Conservation (phyloP, 1,140 invertebrate genomes). For the Drosophila eugracilis region DNA sequence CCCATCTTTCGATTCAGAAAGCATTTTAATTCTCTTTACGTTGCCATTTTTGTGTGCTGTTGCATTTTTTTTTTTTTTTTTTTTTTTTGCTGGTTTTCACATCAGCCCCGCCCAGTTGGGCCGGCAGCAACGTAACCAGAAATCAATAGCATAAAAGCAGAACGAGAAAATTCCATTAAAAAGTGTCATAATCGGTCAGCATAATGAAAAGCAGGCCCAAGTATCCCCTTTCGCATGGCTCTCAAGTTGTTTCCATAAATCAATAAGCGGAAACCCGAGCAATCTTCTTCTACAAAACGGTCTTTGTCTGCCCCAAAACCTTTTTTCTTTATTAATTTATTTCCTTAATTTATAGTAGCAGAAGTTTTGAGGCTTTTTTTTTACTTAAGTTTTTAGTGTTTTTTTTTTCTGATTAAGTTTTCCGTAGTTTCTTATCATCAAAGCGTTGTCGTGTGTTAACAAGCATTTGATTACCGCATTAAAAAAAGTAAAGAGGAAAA, state of each 20-base stretch:
- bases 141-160: slow-evolving; percentile 79
- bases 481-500: slow-evolving; percentile 34
- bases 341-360: slow-evolving; percentile 74
- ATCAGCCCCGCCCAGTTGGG: slow-evolving; percentile 3
- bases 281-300: slow-evolving; percentile 23
- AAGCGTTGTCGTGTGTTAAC: slow-evolving; percentile 70
- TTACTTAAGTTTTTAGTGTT: not conserved
- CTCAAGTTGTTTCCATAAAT: slow-evolving; percentile 64
- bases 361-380: slow-evolving; percentile 41
- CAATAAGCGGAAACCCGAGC: slow-evolving; percentile 69
- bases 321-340: slow-evolving; percentile 53
- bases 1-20: slow-evolving; percentile 51
- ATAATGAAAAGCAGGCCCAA: slow-evolving; percentile 63
- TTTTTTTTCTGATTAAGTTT: slow-evolving; percentile 44
- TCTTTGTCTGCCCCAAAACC: not conserved
- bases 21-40: slow-evolving; percentile 39
- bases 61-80: slow-evolving; percentile 19
- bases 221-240: slow-evolving; percentile 8
- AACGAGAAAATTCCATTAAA: slow-evolving; percentile 80
- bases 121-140: slow-evolving; percentile 60
- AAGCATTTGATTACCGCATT: slow-evolving; percentile 79
- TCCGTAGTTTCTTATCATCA: slow-evolving; percentile 58
- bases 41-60: slow-evolving; percentile 11
- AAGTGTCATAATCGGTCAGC: slow-evolving; percentile 82
- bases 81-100: not conserved